Evolutionary conservation across 1,140 invertebrate species (phyloP).

Genomic region (Cephus cinctus): DNA sequence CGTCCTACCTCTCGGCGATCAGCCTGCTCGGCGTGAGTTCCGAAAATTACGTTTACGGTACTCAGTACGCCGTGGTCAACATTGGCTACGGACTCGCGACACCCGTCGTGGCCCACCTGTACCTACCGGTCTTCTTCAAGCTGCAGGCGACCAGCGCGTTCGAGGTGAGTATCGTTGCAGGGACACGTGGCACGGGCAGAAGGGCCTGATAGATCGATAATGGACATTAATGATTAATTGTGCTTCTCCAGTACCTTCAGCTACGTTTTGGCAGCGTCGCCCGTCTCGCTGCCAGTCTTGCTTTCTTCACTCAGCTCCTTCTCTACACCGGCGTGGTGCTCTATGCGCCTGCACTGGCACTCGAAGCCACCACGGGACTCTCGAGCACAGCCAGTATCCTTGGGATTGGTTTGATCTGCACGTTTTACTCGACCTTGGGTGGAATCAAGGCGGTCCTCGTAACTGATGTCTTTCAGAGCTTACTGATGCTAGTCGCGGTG

Average conservation of each 20-base stretch:
- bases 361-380: constrained; percentile 86
- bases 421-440: constrained; percentile 86
- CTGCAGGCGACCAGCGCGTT: constrained; percentile 84
- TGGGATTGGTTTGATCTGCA: constrained; percentile 76
- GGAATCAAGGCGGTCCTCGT: constrained; percentile 89
- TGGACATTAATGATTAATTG: constrained; percentile 5
- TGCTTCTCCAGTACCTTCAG: constrained; percentile 73
- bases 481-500: constrained; percentile 72
- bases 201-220: not conserved
- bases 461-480: constrained; percentile 81
- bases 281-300: constrained; percentile 68
- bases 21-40: constrained; percentile 83
- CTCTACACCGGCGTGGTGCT: constrained; percentile 92
- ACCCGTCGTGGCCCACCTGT: constrained; percentile 77
- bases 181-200: not conserved
- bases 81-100: constrained; percentile 78
- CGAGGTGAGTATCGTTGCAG: constrained; percentile 61
- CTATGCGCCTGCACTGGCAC: constrained; percentile 87
- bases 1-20: constrained; percentile 93
- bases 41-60: constrained; percentile 81
- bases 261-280: constrained; percentile 71
- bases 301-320: constrained; percentile 81
- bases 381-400: constrained; percentile 74
- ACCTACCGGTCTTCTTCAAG: constrained; percentile 86
- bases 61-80: constrained; percentile 80